These are phyloP conservation scores for Salarias fasciatus DNA, from an alignment of 2,797 vertebrate genomes.

Conservation along the genomic window DNA sequence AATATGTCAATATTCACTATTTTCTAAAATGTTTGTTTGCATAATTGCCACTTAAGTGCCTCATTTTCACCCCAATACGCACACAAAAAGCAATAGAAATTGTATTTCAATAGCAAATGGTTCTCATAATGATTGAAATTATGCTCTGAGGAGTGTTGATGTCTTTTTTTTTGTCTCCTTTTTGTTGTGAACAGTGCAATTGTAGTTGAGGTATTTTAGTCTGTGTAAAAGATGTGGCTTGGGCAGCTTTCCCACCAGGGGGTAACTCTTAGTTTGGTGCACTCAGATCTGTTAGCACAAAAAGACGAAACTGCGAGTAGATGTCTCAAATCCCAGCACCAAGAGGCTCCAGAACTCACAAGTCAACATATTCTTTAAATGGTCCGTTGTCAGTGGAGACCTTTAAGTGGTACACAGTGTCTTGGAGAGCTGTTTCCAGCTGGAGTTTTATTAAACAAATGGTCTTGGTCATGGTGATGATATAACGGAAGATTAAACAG, in stretches of 20 bases:
- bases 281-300: no score
- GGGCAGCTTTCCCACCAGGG: no score
- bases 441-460: conserved; percentile 52
- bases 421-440: conserved; percentile 31
- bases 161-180: no score
- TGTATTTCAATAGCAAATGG: no score
- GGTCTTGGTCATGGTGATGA: conserved; percentile 44
- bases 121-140: no score
- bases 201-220: no score
- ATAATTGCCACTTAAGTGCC: neutral
- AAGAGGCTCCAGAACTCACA: conserved; percentile 21
- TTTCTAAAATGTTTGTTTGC: neutral
- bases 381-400: conserved; percentile 23
- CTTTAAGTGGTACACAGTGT: conserved; percentile 33
- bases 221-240: no score
- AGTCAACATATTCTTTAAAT: conserved; percentile 15
- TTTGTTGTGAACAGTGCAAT: no score
- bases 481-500: conserved; percentile 36
- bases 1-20: neutral
- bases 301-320: neutral
- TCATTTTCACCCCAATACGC: no score
- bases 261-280: no score
- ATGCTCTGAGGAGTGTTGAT: no score
- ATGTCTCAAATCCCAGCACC: conserved; percentile 5
- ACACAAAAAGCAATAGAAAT: no score